Evolutionary conservation across 2,888 invertebrate species (phyloP).

Genomic region (Thymelicus lineola): DNA sequence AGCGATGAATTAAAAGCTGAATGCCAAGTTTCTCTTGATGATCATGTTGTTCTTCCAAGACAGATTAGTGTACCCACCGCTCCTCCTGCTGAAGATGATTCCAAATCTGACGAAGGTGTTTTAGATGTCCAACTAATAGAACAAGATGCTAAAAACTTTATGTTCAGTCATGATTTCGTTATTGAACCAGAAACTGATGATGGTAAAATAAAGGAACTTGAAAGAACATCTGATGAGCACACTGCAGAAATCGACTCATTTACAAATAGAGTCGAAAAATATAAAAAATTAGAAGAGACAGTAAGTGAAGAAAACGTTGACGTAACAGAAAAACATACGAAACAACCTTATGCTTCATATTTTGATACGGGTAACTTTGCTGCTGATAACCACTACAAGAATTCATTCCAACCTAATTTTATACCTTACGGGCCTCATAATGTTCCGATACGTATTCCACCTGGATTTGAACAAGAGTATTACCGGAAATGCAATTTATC

Average conservation of each 20-base stretch:
- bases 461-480: constrained; percentile 74
- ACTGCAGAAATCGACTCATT: constrained; percentile 63
- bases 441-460: constrained; percentile 59
- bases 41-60: constrained; percentile 51
- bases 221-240: constrained; percentile 57
- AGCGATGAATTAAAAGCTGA: constrained; percentile 73
- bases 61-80: constrained; percentile 66
- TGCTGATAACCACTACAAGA: constrained; percentile 71
- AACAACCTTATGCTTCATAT: constrained; percentile 67
- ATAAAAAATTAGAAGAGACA: constrained; percentile 62
- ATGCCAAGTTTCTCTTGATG: constrained; percentile 61
- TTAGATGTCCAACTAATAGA: constrained; percentile 77
- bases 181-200: constrained; percentile 76
- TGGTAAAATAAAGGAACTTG: constrained; percentile 65
- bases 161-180: constrained; percentile 70
- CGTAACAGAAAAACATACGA: constrained; percentile 36
- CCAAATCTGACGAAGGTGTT: constrained; percentile 69
- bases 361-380: constrained; percentile 80
- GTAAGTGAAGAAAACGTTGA: constrained; percentile 47
- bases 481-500: constrained; percentile 50
- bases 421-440: constrained; percentile 41
- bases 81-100: constrained; percentile 67
- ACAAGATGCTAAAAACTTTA: constrained; percentile 76
- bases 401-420: constrained; percentile 55
- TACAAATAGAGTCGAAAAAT: constrained; percentile 72